A percentile compares a stretch with the other conserved stretches of the same genome.
Conservation (phyloP, 2,113 vertebrate species). For the Rousettus leschenaultii region DNA sequence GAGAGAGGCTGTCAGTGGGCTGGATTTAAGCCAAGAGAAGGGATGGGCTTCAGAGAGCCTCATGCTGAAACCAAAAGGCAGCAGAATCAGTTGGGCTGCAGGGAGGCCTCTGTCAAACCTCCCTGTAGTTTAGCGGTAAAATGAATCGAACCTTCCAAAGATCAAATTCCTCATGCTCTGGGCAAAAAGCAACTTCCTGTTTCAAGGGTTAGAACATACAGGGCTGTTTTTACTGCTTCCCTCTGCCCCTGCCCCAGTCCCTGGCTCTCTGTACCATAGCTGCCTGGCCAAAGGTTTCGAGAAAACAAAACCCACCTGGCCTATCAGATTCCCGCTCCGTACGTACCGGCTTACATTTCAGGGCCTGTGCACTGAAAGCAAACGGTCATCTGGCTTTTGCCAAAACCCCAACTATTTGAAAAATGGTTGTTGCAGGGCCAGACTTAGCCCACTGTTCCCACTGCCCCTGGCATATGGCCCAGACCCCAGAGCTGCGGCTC, state of each 20-base stretch:
- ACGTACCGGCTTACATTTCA: conserved; percentile 3
- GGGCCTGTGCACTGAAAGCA: neutral
- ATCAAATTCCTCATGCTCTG: conserved; percentile 53
- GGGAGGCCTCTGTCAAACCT: neutral
- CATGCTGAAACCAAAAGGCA: neutral
- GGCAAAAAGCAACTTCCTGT: conserved; percentile 57
- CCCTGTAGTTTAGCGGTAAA: neutral
- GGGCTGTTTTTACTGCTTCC: neutral
- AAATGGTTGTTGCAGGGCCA: conserved; percentile 35
- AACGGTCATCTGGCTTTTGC: conserved; percentile 10
- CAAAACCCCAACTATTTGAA: conserved; percentile 69
- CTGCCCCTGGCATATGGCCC: neutral
- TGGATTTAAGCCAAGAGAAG: neutral
- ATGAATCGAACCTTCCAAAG: conserved; percentile 5
- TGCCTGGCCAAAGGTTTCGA: neutral
- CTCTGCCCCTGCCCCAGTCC: neutral
- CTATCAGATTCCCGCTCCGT: neutral
- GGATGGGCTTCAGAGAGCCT: neutral
- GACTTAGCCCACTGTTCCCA: conserved; percentile 8
- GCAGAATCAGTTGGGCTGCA: conserved; percentile 16
- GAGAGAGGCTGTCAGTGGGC: neutral
- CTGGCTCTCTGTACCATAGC: neutral
- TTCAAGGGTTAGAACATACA: neutral
- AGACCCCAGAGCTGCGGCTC: neutral
- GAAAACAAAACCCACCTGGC: conserved; percentile 13